A percentile compares a stretch with the other conserved stretches of the same genome.
Evolutionary conservation across 2,113 vertebrate genomes (phyloP).

Genomic region (Platanista minor): DNA sequence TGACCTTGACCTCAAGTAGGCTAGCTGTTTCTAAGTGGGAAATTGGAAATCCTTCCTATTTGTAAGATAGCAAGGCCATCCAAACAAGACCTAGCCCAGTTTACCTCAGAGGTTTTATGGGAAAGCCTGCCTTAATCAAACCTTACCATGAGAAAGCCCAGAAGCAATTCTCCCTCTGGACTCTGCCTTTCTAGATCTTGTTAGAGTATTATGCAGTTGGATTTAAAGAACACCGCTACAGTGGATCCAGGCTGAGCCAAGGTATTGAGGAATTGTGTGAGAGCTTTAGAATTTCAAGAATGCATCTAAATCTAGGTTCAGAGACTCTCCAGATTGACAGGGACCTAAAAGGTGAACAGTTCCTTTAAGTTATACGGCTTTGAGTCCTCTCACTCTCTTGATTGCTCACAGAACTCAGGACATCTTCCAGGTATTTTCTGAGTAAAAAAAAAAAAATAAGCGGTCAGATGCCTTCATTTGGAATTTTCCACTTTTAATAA

Average conservation of each 20-base stretch:
- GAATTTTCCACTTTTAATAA: constrained; percentile 57
- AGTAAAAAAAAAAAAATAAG: not conserved
- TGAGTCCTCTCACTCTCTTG: not conserved
- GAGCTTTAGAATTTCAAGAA: constrained; percentile 37
- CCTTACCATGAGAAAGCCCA: constrained; percentile 44
- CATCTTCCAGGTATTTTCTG: not conserved
- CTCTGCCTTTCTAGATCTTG: constrained; percentile 34
- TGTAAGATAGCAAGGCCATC: constrained; percentile 24
- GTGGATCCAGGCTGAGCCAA: not conserved
- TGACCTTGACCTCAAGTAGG: constrained; percentile 52
- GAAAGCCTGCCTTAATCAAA: constrained; percentile 44
- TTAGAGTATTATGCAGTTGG: not conserved
- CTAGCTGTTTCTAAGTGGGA: constrained; percentile 31
- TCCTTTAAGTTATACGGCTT: not conserved
- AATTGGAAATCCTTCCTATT: constrained; percentile 48
- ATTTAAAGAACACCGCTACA: constrained; percentile 25
- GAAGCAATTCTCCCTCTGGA: constrained; percentile 15
- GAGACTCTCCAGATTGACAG: not conserved
- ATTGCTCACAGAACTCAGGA: constrained; percentile 17
- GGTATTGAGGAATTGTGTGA: constrained; percentile 9
- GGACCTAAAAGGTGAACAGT: not conserved
- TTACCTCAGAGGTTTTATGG: not conserved
- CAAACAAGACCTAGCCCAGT: not conserved
- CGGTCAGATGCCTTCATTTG: constrained; percentile 19
- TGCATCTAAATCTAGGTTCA: constrained; percentile 14